Percentiles rank a stretch among this genome's conserved stretches.
These are phyloP conservation scores for Acanthisitta chloris DNA, from an alignment of 2,113 vertebrate genomes.

Conservation along the genomic window DNA sequence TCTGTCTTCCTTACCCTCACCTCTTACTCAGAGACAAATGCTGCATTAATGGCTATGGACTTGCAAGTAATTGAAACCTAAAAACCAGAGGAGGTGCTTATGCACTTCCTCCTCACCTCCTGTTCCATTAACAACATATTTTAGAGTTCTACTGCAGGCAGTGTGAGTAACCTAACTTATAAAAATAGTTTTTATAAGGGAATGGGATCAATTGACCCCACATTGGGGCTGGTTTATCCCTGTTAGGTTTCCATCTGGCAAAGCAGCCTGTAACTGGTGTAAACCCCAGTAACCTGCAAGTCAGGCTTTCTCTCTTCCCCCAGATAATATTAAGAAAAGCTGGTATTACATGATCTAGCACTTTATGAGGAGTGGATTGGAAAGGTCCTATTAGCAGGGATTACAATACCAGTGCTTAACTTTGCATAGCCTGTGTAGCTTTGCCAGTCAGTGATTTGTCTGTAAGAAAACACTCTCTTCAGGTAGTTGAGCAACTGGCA, in stretches of 20 bases:
- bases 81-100: neutral
- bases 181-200: neutral
- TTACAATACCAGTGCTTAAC: neutral
- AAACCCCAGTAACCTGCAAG: neutral
- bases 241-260: neutral
- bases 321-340: neutral
- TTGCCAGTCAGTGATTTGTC: neutral
- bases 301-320: neutral
- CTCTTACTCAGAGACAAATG: neutral
- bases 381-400: neutral
- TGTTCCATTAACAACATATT: neutral
- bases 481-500: too few species aligned
- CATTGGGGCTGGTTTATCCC: neutral
- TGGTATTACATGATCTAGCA: neutral
- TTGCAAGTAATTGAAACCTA: neutral
- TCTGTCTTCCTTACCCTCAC: neutral
- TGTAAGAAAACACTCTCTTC: neutral
- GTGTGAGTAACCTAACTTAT: neutral
- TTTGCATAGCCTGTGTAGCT: neutral
- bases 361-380: neutral
- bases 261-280: neutral
- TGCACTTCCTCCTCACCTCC: neutral
- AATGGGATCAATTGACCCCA: neutral
- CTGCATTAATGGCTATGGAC: neutral
- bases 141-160: neutral